Base-by-base conservation (phyloP, 2,113 vertebrate species). In the Solenodon paradoxus region DNA sequence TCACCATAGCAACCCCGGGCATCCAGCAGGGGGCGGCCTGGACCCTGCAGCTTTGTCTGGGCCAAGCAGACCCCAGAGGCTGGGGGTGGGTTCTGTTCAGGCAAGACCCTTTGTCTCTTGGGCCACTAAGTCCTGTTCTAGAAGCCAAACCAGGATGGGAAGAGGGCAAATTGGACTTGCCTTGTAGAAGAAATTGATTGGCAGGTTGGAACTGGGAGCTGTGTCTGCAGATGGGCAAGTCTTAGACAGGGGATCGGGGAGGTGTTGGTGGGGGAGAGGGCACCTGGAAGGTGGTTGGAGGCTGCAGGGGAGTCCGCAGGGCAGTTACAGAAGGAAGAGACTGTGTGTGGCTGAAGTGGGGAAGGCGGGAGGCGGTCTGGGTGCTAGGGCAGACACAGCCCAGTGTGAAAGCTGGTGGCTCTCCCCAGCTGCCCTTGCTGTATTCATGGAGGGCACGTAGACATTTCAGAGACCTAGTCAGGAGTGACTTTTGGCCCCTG, bases 1-100 rank as follows among this genome's bases (percentile, higher is more conserved):
- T 98, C 95, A 35, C 98, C 98, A 98, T 98, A 93, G 98, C 97
- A 98, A 98, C 98, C 17, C 71, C 84, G 94, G 97, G 98, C 97
- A 97, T 88, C 95, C 9, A 1, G 87, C 92, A 97, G 87, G 61
- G 96, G 92, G 92, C 59, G 7, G 82, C 63, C 45, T 2, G 78
- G 86, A 90, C 84, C 77, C 92, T 1, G 19, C 66, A 77, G 94
- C 71, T 94, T 80, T 92, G 57, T 92, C 90, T 94, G 85, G 42
- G 85, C 47, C 57, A 51, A 64, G 80, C 26, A 7, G n/a, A n/a
- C n/a, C n/a, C n/a, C n/a, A n/a, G n/a, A n/a, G n/a, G n/a, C n/a
- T n/a, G n/a, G n/a, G 8, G 47, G 28, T 79, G 59, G 87, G 88
- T 87, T 49, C 57, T 40, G 40, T 15, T 57, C 68, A 30, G 32